Base-by-base conservation (phyloP, 1,140 invertebrate species). In the Platyscapa corneri region DNA sequence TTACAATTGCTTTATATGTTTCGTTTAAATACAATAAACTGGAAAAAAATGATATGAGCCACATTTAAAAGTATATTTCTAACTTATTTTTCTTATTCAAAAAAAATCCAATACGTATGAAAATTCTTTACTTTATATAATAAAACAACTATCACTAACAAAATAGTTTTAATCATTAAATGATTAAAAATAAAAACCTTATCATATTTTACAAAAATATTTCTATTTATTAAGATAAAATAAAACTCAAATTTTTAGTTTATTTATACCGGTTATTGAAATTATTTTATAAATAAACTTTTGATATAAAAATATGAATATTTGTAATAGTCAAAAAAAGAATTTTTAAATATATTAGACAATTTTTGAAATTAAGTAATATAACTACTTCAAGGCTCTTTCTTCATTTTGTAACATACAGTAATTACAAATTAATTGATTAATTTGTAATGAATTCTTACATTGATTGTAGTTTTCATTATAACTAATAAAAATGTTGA, bases 1-100 rank as follows among this genome's bases (percentile, higher is more conserved):
- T 79, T 82, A 76, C 79, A 85, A 85, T 76, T 76, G 79, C 67
- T 81, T 85, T 12, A 39, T 75, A 49, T 64, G 34, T 81, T 83
- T 84, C 34, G 37, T 85, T 64, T 75, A 75, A 76, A 39, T 74
- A 65, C 16, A 85, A 32, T 72, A 80, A 46, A 74, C 49, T 75
- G 37, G 20, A 80, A 83, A 82, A 74, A 42, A 77, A 12, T 67
- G 8, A 64, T 76, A 37, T 23, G 18, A 49, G 56, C 42, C 30
- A 83, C 39, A 75, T 46, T 60, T 56, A 53, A 42, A 70, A 53
- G 46, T 42, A 34, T 53, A 53, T 49, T 32, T 67, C 3, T 37
- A 37, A 70, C 3, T 37, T 70, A 23, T 80, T 67, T 64, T n/a
- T 39, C 3, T 39, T 5, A 12, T 39, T 64, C 0, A 20, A 81